Evolutionary conservation across 2,113 vertebrate genomes (phyloP).

Genomic region (Pangasianodon hypophthalmus): DNA sequence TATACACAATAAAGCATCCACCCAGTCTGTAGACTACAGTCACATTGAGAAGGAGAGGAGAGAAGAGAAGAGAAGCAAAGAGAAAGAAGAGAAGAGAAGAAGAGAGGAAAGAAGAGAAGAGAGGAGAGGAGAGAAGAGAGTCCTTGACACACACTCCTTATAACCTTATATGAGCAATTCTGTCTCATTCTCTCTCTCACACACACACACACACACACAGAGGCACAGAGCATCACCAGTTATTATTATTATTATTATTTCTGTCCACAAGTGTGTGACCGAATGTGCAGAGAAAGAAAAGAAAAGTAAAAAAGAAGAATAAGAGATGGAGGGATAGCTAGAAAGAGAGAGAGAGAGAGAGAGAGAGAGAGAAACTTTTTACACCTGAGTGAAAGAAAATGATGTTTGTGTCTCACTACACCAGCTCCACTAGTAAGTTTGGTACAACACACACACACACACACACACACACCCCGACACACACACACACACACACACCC

Average conservation of each 20-base stretch:
- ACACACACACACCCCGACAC: neutral
- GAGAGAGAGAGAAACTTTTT: neutral
- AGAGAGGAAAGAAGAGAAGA: neutral
- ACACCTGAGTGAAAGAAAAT: conserved; percentile 21
- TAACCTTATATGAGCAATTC: neutral
- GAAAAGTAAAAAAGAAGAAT: neutral
- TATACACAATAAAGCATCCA: too few species aligned
- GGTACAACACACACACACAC: neutral
- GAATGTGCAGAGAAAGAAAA: neutral
- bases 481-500: too few species aligned
- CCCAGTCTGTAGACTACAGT: too few species aligned
- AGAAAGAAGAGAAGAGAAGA: neutral
- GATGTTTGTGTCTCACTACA: conserved; percentile 12
- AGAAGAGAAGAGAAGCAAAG: neutral
- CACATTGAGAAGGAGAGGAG: neutral
- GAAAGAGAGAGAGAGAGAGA: neutral
- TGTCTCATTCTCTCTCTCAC: neutral
- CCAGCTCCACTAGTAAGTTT: conserved; percentile 18
- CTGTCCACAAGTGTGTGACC: neutral
- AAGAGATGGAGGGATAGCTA: neutral
- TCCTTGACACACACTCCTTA: too few species aligned
- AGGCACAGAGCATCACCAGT: neutral
- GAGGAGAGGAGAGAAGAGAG: neutral
- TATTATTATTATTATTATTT: neutral
- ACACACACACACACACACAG: neutral